Evolutionary conservation across 2,888 invertebrate species (phyloP), one percentile per base, ranked within the genome.

Genomic region (Epirrita christyi): DNA sequence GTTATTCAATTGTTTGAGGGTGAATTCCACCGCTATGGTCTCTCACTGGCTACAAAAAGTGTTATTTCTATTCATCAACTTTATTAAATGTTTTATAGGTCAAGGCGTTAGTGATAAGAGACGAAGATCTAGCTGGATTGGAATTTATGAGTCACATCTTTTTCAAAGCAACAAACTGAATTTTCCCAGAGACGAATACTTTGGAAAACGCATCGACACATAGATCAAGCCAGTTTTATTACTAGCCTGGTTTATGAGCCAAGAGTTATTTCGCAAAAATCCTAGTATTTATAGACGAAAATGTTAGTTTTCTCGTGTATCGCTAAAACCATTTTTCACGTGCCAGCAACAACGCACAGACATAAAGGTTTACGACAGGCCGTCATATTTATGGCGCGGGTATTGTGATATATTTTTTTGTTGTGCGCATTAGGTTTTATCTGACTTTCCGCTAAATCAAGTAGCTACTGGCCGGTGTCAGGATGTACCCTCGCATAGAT

Each of bases 381-480:
- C 89, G 88, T 90, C 90, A 91, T 92, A 90, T 92, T 92, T 92
- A 92, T 91, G 90, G 86, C 84, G 73, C 69, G 75, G 84, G 86
- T 89, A 90, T 91, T 92, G 90, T 91, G 88, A 89, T 89, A 88
- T 89, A 88, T 91, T 92, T 91, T n/a, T 92, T 92, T 91, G 90
- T 91, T 90, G 89, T 90, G 88, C 88, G 85, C 90, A 90, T 92
- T 91, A 91, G 88, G 89, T 91, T 92, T 92, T 92, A 92, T 92
- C 92, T 92, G 84, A 83, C 85, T 92, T 92, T 92, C 92, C 92
- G 92, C 90, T 92, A 92, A 91, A 92, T 92, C 91, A 92, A 92
- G 92, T 92, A 91, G 86, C 90, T 86, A 91, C 91, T 91, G 92
- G 91, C 91, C 91, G 90, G 84, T 88, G 90, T 86, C 89, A 88